Base-by-base conservation (phyloP, 1,140 invertebrate species). In the Aporrectodea caliginosa region DNA sequence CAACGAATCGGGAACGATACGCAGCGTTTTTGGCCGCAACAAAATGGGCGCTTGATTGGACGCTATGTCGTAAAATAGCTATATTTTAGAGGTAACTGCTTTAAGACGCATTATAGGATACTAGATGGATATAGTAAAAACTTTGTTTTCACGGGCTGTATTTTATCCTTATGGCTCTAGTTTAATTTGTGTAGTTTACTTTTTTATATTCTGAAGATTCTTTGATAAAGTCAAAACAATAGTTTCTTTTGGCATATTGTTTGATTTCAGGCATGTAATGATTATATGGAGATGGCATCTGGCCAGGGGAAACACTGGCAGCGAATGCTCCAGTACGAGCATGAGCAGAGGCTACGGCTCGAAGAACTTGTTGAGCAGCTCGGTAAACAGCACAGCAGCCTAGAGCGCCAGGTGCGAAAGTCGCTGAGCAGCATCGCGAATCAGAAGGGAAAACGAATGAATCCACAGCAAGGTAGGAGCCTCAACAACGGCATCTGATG, bases 281-380 rank as follows among this genome's bases (percentile, higher is more conserved):
- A 98, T 78, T 98, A 96, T 89, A 90, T 97, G 79, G 92, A 93
- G 81, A 90, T 95, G 74, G 95, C 95, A 6, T 92, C 95, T 83
- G 92, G 91, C 12, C 94, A 96, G 80, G 94, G 94, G 75, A 92
- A 93, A 69, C 94, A 96, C 83, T 95, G 96, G 94, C 93, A 93
- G 81, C 93, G 94, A 82, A 92, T 96, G 86, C 88, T 98, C 74
- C 93, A 97, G 81, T 94, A 97, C 86, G 97, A 99, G 85, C 92
- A 96, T 0, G 96, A 98, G 81, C 95, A 98, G 88, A 92, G 96
- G 83, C 90, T 93, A 83, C 91, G 94, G n/a, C 89, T 99, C 69
- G 96, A 99, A 88, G 96, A 98, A 85, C 95, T 99, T 89, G 94
- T 99, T 1, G 97, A 99, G 87, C 95, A 97, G 84, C 90, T 99